Percentiles rank a stretch among this genome's conserved stretches.
phyloP scores from a whole-genome alignment of 2,113 vertebrate genomes.

The Myrmophylax atrothorax region DNA sequence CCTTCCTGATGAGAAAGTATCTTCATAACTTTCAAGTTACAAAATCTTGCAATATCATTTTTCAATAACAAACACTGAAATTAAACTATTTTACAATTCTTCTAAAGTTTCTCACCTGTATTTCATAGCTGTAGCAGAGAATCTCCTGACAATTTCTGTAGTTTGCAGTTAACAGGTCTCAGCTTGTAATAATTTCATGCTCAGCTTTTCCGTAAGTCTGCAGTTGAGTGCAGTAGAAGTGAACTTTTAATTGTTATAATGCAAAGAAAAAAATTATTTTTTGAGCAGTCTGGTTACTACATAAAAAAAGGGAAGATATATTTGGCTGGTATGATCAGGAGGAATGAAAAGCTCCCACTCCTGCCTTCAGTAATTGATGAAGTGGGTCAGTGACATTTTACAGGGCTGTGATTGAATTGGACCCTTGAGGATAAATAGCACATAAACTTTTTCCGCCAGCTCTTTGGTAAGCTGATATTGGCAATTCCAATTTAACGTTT shows the following conservation, averaged over 20 bases:
- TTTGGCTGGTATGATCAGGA: neutral
- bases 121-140: neutral
- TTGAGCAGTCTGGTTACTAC: neutral
- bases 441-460: slow-evolving; percentile 39
- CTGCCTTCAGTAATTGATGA: slow-evolving; percentile 65
- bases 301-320: neutral
- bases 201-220: neutral
- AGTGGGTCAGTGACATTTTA: slow-evolving; percentile 71
- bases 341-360: slow-evolving; percentile 6
- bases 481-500: slow-evolving; percentile 52
- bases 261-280: neutral
- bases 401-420: slow-evolving; percentile 49
- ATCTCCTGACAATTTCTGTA: neutral
- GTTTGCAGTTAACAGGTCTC: neutral
- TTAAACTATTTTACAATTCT: neutral
- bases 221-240: neutral
- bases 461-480: slow-evolving; percentile 59
- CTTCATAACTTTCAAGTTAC: neutral
- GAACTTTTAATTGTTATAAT: neutral
- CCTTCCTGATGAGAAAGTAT: neutral
- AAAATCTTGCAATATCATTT: neutral
- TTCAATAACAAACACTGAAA: neutral
- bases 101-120: neutral
- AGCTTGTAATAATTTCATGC: neutral
- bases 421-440: slow-evolving; percentile 55